phyloP scores from a whole-genome alignment of 2,797 vertebrate species.

The Helarctos malayanus region DNA sequence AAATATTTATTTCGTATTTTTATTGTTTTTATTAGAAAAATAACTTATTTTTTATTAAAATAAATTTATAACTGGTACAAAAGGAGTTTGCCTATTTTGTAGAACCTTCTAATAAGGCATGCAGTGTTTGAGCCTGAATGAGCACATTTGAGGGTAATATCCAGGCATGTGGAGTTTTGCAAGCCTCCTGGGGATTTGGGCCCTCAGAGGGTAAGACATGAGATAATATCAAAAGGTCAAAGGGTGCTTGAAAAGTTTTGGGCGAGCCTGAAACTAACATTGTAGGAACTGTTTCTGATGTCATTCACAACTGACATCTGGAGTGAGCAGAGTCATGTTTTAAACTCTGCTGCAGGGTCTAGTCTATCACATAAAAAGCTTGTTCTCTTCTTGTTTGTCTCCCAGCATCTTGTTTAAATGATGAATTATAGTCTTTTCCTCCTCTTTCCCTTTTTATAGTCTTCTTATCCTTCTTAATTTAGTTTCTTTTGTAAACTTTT shows the following conservation, averaged over 20 bases:
- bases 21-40: neutral
- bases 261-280: neutral
- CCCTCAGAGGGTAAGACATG: neutral
- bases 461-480: slow-evolving; percentile 58
- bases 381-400: slow-evolving; percentile 5
- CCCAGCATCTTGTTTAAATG: neutral
- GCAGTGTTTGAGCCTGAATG: neutral
- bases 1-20: neutral
- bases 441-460: slow-evolving; percentile 33
- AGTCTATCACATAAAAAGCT: neutral
- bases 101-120: neutral
- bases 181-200: neutral
- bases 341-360: neutral
- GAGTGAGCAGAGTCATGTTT: neutral
- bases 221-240: neutral
- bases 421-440: slow-evolving; percentile 37
- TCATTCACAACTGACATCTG: neutral
- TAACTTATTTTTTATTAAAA: slow-evolving; percentile 4
- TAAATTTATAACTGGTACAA: neutral
- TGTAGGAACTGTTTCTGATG: neutral
- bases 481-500: slow-evolving; percentile 52
- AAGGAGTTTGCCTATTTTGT: neutral
- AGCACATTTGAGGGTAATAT: too few species aligned
- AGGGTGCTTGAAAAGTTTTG: neutral
- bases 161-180: neutral